These are phyloP conservation scores for Gisinianus flammeolus DNA, from an alignment of 2,888 invertebrate species.

Conservation along the genomic window DNA sequence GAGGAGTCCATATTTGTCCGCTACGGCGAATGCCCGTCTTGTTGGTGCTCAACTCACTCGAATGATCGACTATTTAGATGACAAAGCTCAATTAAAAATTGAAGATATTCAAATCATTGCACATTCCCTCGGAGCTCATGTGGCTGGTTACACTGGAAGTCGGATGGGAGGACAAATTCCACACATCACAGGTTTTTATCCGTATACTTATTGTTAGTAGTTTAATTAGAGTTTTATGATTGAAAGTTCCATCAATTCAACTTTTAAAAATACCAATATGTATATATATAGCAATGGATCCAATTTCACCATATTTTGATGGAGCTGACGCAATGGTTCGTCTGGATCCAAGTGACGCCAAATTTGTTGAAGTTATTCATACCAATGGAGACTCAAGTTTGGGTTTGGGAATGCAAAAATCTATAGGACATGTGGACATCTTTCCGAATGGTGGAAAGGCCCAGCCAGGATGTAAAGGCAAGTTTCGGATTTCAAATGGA, in stretches of 20 bases:
- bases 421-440: constrained; percentile 62
- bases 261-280: too few relatives aligned
- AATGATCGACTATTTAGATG: constrained; percentile 53
- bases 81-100: constrained; percentile 47
- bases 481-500: too few relatives aligned
- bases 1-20: constrained; percentile 67
- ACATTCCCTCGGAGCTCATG: constrained; percentile 59
- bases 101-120: constrained; percentile 56
- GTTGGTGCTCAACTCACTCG: constrained; percentile 66
- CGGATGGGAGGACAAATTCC: constrained; percentile 53
- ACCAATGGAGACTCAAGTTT: constrained; percentile 64
- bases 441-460: constrained; percentile 62
- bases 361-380: constrained; percentile 71
- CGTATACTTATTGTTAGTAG: too few relatives aligned
- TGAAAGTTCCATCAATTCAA: too few relatives aligned
- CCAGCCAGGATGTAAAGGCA: constrained; percentile 62
- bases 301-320: constrained; percentile 71
- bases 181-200: constrained; percentile 58
- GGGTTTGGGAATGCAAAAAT: constrained; percentile 48
- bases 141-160: constrained; percentile 58
- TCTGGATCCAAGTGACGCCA: constrained; percentile 67
- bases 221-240: too few relatives aligned
- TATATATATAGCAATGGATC: constrained; percentile 67
- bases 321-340: constrained; percentile 63
- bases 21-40: constrained; percentile 68